phyloP scores from a whole-genome alignment of 2,113 vertebrate genomes.

The Synodontis membranacea region DNA sequence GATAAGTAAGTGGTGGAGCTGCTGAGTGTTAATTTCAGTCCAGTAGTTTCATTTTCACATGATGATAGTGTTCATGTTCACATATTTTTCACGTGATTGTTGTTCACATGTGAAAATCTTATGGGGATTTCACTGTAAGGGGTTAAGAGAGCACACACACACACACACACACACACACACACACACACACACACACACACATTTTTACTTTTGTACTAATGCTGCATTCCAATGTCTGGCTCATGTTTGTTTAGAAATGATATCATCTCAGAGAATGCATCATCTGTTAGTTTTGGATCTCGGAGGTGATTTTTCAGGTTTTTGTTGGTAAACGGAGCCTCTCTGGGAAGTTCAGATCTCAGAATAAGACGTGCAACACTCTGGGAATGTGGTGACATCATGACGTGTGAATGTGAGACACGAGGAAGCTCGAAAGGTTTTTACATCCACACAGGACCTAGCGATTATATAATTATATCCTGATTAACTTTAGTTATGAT shows the following conservation, averaged over 20 bases:
- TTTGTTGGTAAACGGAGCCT: background rate
- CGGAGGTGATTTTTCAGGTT: background rate
- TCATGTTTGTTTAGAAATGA: background rate
- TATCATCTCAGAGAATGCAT: background rate
- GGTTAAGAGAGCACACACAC: background rate
- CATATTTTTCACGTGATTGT: background rate
- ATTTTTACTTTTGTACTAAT: background rate
- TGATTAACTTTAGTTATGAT: background rate
- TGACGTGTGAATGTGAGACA: background rate
- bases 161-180: background rate
- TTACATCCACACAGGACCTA: background rate
- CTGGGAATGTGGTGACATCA: background rate
- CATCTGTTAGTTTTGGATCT: slow-evolving; percentile 7
- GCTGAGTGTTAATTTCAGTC: background rate
- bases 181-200: background rate
- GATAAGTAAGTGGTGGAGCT: background rate
- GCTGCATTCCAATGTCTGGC: background rate
- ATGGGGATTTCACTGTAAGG: background rate
- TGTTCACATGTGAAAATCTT: background rate
- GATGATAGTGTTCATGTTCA: background rate
- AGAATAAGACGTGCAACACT: background rate
- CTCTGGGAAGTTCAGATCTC: background rate
- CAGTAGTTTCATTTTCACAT: background rate
- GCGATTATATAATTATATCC: background rate
- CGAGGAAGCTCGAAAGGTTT: background rate